Evolutionary conservation across 37 sponge, comb jelly and placozoan genomes (phyloP).

Genomic region (Halichondria panicea): DNA sequence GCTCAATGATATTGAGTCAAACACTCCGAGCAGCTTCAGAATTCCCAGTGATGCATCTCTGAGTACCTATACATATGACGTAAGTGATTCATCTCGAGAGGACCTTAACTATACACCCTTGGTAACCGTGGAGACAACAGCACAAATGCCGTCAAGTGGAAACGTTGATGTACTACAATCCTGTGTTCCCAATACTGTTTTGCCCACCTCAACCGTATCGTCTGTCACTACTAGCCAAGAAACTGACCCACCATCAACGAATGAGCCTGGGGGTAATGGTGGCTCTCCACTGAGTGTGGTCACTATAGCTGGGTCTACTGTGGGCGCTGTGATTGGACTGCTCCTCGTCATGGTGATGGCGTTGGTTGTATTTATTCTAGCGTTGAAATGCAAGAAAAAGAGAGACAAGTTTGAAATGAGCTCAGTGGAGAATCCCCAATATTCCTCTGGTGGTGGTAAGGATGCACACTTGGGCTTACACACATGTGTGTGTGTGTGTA

Average conservation of each 20-base stretch:
- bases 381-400: neutral
- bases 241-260: too few species aligned
- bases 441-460: neutral
- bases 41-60: too few species aligned
- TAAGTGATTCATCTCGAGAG: too few species aligned
- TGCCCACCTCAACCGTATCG: neutral
- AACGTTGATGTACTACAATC: neutral
- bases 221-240: neutral
- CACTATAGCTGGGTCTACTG: neutral
- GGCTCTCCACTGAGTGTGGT: neutral
- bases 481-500: neutral
- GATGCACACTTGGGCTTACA: neutral
- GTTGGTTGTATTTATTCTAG: neutral
- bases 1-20: too few species aligned
- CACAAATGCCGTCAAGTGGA: neutral
- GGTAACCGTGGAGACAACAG: neutral
- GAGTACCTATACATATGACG: too few species aligned
- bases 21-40: too few species aligned
- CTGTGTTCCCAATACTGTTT: neutral
- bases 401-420: neutral
- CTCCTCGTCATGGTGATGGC: neutral
- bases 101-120: neutral
- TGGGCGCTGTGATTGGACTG: neutral
- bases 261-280: neutral
- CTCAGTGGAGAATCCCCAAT: neutral